phyloP scores from a whole-genome alignment of 2,888 invertebrate species.

The Cryptus armator region DNA sequence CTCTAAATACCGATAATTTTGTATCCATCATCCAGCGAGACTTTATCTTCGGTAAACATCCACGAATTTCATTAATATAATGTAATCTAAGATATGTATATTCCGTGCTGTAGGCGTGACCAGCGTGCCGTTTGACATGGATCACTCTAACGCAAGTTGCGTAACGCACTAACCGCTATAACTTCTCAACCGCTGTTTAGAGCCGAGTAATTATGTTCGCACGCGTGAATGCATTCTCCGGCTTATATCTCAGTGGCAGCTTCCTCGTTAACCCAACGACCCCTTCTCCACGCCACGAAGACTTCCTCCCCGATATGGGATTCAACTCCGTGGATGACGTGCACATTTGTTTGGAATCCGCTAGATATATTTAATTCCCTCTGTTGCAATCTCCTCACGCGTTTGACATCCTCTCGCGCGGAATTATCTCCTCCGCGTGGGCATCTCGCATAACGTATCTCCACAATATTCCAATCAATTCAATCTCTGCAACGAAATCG shows the following conservation, averaged over 20 bases:
- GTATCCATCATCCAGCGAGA: conserved; percentile 9
- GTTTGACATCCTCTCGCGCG: conserved; percentile 15
- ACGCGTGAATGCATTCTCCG: conserved; percentile 68
- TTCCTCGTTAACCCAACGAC: conserved; percentile 81
- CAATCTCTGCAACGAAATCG: conserved; percentile 17
- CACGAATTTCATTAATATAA: conserved; percentile 49
- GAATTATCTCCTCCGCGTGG: conserved; percentile 46
- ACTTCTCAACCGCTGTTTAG: not conserved
- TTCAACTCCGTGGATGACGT: conserved; percentile 2
- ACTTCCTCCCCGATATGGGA: not conserved
- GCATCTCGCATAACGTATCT: conserved; percentile 48
- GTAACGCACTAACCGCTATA: conserved; percentile 70
- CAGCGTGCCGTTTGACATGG: conserved; percentile 49
- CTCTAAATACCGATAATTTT: not conserved
- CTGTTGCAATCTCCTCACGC: conserved; percentile 28
- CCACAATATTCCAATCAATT: conserved; percentile 16
- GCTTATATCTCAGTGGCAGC: conserved; percentile 70
- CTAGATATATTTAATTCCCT: not conserved
- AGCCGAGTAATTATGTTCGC: conserved; percentile 74
- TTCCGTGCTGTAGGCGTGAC: conserved; percentile 67
- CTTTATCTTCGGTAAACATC: conserved; percentile 61
- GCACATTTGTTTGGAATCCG: not conserved
- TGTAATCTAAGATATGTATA: conserved; percentile 34
- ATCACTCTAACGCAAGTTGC: conserved; percentile 72
- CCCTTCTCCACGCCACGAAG: conserved; percentile 44